A percentile compares a stretch with the other conserved stretches of the same genome.
Evolutionary conservation across 2,888 invertebrate genomes (phyloP).

Genomic region (Teinopalpus imperialis): DNA sequence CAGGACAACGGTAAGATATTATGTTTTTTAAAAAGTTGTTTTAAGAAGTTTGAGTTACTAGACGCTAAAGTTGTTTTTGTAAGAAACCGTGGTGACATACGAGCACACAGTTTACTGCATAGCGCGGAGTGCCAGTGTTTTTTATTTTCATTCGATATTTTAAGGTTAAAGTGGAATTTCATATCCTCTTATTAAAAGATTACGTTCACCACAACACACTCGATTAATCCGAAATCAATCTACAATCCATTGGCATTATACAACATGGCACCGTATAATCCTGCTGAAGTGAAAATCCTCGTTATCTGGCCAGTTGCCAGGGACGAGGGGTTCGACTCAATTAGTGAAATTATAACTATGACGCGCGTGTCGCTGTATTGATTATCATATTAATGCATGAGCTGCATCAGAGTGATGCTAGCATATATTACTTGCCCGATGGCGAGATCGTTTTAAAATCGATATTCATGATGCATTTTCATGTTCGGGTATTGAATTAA

Average conservation of each 20-base stretch:
- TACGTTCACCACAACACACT: background rate
- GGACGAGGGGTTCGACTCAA: constrained; percentile 47
- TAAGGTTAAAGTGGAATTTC: no score
- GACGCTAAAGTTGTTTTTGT: no score
- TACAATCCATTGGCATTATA: constrained; percentile 38
- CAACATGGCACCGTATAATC: constrained; percentile 49
- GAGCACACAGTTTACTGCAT: no score
- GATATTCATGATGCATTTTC: no score
- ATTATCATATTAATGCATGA: constrained; percentile 8
- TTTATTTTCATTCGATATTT: no score
- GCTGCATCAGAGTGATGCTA: background rate
- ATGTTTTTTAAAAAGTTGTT: no score
- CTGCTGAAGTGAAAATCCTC: constrained; percentile 57
- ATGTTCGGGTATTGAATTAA: no score
- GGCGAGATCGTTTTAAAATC: no score
- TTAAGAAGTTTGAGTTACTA: no score
- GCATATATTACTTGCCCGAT: background rate
- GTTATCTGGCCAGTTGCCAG: constrained; percentile 43
- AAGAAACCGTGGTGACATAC: no score
- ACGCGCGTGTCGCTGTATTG: constrained; percentile 14
- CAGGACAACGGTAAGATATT: no score
- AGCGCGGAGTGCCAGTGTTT: no score
- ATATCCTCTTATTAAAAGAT: background rate
- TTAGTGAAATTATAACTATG: constrained; percentile 58
- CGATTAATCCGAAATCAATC: constrained; percentile 50